A percentile compares a stretch with the other conserved stretches of the same genome.
Conservation (phyloP, 2,797 vertebrate genomes). For the Ibycter americanus region DNA sequence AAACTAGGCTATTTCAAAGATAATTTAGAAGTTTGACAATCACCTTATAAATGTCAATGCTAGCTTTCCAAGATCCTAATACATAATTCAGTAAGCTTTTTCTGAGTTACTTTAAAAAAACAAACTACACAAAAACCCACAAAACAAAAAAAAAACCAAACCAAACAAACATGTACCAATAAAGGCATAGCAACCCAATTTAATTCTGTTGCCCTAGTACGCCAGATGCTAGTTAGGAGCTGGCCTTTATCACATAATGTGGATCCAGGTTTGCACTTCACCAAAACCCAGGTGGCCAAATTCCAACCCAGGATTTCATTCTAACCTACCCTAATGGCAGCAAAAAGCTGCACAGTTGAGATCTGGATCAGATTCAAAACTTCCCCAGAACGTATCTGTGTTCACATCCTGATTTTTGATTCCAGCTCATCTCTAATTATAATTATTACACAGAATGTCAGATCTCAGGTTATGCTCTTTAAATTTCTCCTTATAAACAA, state of each 20-base stretch:
- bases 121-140: too few relatives aligned
- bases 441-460: slow-evolving; percentile 51
- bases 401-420: slow-evolving; percentile 37
- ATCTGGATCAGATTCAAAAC: slow-evolving; percentile 35
- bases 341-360: not conserved
- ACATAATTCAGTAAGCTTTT: not conserved
- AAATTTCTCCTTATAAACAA: slow-evolving; percentile 65
- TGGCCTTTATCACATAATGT: not conserved
- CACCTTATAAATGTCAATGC: not conserved
- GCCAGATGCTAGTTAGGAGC: not conserved
- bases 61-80: not conserved
- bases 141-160: accelerated
- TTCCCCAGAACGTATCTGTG: not conserved
- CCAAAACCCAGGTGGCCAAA: not conserved
- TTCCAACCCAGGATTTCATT: not conserved
- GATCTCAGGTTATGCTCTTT: slow-evolving; percentile 59
- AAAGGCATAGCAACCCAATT: not conserved
- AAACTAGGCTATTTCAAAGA: not conserved
- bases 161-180: not conserved
- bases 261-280: not conserved
- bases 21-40: not conserved
- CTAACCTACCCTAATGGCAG: not conserved
- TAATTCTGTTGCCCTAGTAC: not conserved
- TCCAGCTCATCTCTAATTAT: slow-evolving; percentile 47
- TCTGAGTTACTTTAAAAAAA: not conserved